Evolutionary conservation across 2,797 vertebrate species (phyloP), one percentile per base, ranked within the genome.

Genomic region (Loris lydekkerianus): DNA sequence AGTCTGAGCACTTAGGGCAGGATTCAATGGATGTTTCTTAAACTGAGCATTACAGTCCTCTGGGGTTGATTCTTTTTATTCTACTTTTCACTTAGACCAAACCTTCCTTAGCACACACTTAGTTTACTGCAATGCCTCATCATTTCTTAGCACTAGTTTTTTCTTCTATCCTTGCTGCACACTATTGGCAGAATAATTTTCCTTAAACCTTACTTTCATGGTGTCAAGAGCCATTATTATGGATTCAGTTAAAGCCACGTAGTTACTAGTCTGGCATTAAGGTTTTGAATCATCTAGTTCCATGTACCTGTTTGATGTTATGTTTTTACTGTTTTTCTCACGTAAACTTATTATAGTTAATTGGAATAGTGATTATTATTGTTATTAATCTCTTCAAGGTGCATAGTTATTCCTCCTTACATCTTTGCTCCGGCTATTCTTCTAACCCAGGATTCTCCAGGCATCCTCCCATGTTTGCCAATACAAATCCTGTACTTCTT

Each of bases 231-330:
- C 43, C 70, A 5, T 89, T 61, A 49, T 58, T 96, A 60, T 4
- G 49, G 76, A 87, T 70, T 92, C n/a, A 67, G 0, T 87, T 82
- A 65, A 93, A 83, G 37, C 75, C 49, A 53, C 4, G 14, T 53
- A 53, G 14, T 61, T 78, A 69, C 80, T 76, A 94, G 63, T 63
- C 46, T 81, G 76, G 31, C 40, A 2, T 69, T 93, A 61, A 91
- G 86, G n/a, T 86, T 86, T 86, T 89, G 43, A 82, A 17, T 87
- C 78, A 77, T 31, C 65, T 63, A 61, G 69, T 81, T 86, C 49
- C 9, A 2, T 86, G 58, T 77, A n/a, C 37, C 40, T 86, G 1
- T 78, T 91, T 40, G 63, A 25, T 85, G 11, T 88, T 83, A 61
- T 27, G 6, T 63, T 89, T 94, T 88, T 78, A 27, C 23, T 58